Percentiles rank a stretch among this genome's conserved stretches.
These are phyloP conservation scores for Tetragonula clypearis DNA, from an alignment of 1,140 invertebrate species.

Conservation along the genomic window DNA sequence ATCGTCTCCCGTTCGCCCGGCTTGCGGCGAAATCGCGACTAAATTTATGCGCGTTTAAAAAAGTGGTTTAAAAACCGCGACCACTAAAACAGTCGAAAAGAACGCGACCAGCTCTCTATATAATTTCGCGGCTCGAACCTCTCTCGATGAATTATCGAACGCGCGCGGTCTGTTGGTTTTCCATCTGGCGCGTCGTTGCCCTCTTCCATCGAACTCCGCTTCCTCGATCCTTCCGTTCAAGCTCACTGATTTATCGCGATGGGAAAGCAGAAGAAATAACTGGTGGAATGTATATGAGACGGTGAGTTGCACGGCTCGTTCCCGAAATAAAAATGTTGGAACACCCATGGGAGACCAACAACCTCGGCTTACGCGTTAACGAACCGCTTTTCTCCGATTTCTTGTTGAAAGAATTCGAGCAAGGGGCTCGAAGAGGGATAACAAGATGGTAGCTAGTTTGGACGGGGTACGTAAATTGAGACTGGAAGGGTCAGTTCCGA, in stretches of 20 bases:
- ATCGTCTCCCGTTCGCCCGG: not conserved
- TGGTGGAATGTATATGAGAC: slow-evolving; percentile 62
- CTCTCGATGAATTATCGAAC: slow-evolving; percentile 54
- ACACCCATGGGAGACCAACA: slow-evolving; percentile 22
- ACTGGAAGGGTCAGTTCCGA: not conserved
- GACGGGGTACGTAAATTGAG: not conserved
- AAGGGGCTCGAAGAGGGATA: not conserved
- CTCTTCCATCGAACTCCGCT: slow-evolving; percentile 69
- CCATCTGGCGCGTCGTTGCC: slow-evolving; percentile 68
- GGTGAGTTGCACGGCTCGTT: slow-evolving; percentile 50
- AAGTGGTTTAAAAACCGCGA: slow-evolving; percentile 19
- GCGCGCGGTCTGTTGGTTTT: slow-evolving; percentile 67
- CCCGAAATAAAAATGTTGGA: slow-evolving; percentile 77
- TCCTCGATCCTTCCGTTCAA: slow-evolving; percentile 75
- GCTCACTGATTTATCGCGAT: slow-evolving; percentile 79
- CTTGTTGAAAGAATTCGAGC: not conserved
- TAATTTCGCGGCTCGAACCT: slow-evolving; percentile 17
- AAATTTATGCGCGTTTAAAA: slow-evolving; percentile 33
- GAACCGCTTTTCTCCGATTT: slow-evolving; percentile 11
- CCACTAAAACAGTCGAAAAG: not conserved
- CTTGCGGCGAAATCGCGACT: not conserved
- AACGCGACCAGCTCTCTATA: not conserved
- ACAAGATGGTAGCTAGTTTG: not conserved
- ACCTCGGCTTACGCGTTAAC: slow-evolving; percentile 10
- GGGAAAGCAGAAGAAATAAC: slow-evolving; percentile 81